Evolutionary conservation across 2,888 invertebrate genomes (phyloP).

Genomic region (Leucoma salicis): DNA sequence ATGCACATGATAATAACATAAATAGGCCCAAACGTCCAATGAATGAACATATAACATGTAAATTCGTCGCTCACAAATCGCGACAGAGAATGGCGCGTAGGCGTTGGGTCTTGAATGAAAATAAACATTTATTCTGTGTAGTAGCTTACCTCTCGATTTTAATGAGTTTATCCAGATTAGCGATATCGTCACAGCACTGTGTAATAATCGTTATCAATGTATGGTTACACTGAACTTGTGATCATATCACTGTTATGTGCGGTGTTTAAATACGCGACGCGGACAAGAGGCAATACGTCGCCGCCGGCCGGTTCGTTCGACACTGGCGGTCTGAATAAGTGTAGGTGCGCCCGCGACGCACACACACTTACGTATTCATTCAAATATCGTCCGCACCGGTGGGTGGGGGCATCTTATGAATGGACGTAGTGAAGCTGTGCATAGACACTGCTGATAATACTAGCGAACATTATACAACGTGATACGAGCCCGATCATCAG

Average conservation of each 20-base stretch:
- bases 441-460: constrained; percentile 75
- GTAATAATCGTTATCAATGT: constrained; percentile 48
- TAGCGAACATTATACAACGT: constrained; percentile 61
- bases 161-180: constrained; percentile 77
- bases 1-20: constrained; percentile 71
- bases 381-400: constrained; percentile 49
- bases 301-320: constrained; percentile 57
- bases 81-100: constrained; percentile 73
- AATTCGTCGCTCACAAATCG: constrained; percentile 79
- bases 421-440: constrained; percentile 78
- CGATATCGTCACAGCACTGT: constrained; percentile 63
- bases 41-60: constrained; percentile 79
- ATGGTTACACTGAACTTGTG: constrained; percentile 63
- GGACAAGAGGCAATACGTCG: constrained; percentile 39
- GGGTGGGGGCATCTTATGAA: constrained; percentile 72
- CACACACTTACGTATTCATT: constrained; percentile 67
- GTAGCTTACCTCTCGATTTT: constrained; percentile 75
- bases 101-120: constrained; percentile 74
- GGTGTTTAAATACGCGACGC: constrained; percentile 44
- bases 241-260: constrained; percentile 61
- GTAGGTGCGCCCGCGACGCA: constrained; percentile 63
- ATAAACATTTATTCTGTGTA: constrained; percentile 57
- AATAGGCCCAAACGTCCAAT: constrained; percentile 69
- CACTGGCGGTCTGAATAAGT: constrained; percentile 49
- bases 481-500: constrained; percentile 43